These are phyloP conservation scores for Cepphus grylle DNA, from an alignment of 2,113 vertebrate species.

Conservation along the genomic window DNA sequence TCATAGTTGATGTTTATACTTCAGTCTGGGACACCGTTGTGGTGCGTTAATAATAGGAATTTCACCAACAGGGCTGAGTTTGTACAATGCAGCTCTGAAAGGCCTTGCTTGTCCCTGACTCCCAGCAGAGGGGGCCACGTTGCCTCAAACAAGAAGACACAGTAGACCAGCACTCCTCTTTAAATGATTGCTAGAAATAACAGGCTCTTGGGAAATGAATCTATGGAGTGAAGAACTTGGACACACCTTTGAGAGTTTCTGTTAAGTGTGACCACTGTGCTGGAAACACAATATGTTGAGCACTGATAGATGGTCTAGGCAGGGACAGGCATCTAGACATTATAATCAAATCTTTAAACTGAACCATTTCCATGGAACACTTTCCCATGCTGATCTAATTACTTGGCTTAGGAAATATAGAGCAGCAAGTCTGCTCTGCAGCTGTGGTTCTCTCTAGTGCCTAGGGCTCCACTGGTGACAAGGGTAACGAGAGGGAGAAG, in stretches of 20 bases:
- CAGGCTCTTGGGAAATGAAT: not conserved
- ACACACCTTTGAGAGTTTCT: not conserved
- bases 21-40: not conserved
- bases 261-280: not conserved
- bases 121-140: fast-evolving
- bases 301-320: fast-evolving
- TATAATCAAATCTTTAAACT: not conserved
- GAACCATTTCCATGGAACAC: not conserved
- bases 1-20: not conserved
- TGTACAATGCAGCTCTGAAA: not conserved
- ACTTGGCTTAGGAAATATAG: not conserved
- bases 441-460: not conserved
- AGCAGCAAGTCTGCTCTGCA: not conserved
- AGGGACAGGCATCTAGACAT: not conserved
- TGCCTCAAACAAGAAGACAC: not conserved
- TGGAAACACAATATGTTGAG: not conserved
- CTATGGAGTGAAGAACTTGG: not conserved
- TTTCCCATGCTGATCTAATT: not conserved
- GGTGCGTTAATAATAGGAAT: not conserved
- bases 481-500: not conserved
- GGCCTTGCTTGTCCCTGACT: not conserved
- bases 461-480: not conserved
- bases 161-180: not conserved
- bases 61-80: not conserved
- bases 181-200: not conserved